A percentile compares a stretch with the other conserved stretches of the same genome.
These are phyloP conservation scores for Aleiodes testaceus DNA, from an alignment of 2,888 invertebrate species.

Conservation along the genomic window DNA sequence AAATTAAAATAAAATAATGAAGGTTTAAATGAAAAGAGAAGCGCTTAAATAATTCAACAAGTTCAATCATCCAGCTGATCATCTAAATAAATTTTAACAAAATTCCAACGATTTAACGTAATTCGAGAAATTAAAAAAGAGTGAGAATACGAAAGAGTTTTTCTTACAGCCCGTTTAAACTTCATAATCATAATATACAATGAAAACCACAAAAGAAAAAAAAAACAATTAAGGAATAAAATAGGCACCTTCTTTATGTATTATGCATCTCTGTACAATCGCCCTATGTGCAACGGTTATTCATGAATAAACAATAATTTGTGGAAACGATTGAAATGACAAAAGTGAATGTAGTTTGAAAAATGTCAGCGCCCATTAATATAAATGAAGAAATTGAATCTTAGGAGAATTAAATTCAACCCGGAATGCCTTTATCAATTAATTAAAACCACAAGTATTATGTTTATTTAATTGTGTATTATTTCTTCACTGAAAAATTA, in stretches of 20 bases:
- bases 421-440: constrained; percentile 28
- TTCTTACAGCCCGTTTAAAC: constrained; percentile 24
- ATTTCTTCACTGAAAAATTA: not conserved
- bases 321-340: constrained; percentile 4
- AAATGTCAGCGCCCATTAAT: constrained; percentile 13
- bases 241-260: constrained; percentile 36
- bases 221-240: constrained; percentile 27
- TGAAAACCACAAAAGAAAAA: constrained; percentile 23
- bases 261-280: constrained; percentile 43
- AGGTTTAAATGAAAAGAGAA: not conserved
- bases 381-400: not conserved
- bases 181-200: constrained; percentile 32
- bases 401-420: constrained; percentile 4
- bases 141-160: constrained; percentile 28
- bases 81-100: not conserved
- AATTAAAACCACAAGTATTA: not conserved
- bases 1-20: not conserved
- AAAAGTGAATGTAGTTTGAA: not conserved
- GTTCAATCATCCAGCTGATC: not conserved
- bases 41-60: not conserved
- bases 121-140: not conserved
- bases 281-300: constrained; percentile 38
- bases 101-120: not conserved
- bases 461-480: constrained; percentile 5
- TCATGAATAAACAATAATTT: constrained; percentile 41